phyloP scores from a whole-genome alignment of 2,888 invertebrate genomes.

The Andricus curvator region DNA sequence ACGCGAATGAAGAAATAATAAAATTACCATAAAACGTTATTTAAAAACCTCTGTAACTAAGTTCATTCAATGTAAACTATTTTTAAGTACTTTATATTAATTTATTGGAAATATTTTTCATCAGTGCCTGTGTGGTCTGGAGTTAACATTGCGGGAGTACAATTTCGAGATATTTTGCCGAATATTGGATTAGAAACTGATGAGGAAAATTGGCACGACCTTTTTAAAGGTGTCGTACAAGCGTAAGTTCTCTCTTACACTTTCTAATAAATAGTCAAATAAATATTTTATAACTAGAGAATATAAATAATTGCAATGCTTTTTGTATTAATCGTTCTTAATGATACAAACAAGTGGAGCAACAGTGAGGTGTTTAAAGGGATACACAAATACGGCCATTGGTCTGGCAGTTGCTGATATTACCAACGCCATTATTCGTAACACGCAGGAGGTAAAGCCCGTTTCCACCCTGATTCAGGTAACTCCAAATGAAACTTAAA shows the following conservation, averaged over 20 bases:
- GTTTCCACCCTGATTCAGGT: conserved; percentile 80
- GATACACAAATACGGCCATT: conserved; percentile 81
- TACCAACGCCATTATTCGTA: conserved; percentile 76
- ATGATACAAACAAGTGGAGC: conserved; percentile 76
- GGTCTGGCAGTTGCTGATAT: conserved; percentile 79
- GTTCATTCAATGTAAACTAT: background rate
- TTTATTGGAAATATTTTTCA: conserved; percentile 39
- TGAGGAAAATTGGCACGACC: conserved; percentile 79
- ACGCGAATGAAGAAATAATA: background rate
- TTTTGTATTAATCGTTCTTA: background rate
- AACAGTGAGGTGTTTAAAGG: conserved; percentile 80
- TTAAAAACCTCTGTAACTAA: background rate
- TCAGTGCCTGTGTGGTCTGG: conserved; percentile 82
- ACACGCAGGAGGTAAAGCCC: conserved; percentile 77
- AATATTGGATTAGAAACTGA: conserved; percentile 78
- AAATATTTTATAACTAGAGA: background rate
- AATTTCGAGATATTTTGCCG: conserved; percentile 79
- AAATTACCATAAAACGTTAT: background rate
- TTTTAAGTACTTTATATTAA: background rate
- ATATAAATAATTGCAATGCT: background rate
- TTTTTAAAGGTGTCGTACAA: conserved; percentile 79
- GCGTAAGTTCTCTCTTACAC: conserved; percentile 60
- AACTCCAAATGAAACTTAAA: conserved; percentile 39
- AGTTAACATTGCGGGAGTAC: conserved; percentile 81
- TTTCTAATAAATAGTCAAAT: background rate